A percentile compares a stretch with the other conserved stretches of the same genome.
phyloP scores from a whole-genome alignment of 2,888 invertebrate species.

The Gortyna flavago region DNA sequence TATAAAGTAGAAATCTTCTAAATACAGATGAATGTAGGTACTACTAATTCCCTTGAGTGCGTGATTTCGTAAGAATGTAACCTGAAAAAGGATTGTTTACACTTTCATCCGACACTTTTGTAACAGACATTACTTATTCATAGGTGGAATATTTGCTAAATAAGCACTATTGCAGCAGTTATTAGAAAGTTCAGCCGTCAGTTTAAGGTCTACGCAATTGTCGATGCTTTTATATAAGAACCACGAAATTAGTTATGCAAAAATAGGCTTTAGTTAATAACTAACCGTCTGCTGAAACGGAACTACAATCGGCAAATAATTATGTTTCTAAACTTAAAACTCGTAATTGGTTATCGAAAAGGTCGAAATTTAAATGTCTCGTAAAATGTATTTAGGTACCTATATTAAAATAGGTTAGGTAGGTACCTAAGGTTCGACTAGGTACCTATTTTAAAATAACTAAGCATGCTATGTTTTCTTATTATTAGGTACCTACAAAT shows the following conservation, averaged over 20 bases:
- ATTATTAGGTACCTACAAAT: neutral
- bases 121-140: neutral
- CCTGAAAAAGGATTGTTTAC: neutral
- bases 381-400: neutral
- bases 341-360: neutral
- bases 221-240: neutral
- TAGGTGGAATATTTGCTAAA: neutral
- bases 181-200: conserved; percentile 6
- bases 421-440: too few species aligned
- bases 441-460: neutral
- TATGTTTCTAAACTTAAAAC: neutral
- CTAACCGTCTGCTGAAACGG: neutral
- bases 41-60: neutral
- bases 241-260: neutral
- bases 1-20: neutral
- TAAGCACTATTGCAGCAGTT: neutral
- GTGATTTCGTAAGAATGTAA: neutral
- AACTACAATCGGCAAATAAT: neutral
- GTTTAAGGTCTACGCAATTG: conserved; percentile 1
- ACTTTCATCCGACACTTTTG: neutral
- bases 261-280: neutral
- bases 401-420: too few species aligned
- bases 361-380: neutral
- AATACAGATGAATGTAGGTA: neutral
- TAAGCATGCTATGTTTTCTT: neutral